These are phyloP conservation scores for Trichopoda pennipes DNA, from an alignment of 2,888 invertebrate species.

Conservation along the genomic window DNA sequence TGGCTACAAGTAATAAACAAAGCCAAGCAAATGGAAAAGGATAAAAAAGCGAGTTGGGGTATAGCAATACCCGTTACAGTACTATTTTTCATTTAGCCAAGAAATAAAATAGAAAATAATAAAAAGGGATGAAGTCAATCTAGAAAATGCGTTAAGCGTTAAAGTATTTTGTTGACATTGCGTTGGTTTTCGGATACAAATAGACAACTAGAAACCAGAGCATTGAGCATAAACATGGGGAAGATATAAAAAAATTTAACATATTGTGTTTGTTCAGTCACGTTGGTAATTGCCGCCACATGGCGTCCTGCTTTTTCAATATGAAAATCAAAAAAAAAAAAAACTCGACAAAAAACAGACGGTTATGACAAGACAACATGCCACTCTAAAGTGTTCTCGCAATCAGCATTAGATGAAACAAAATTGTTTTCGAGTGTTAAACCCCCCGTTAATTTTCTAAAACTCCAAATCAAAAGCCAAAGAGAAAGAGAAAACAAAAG, in stretches of 20 bases:
- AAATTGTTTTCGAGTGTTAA: constrained; percentile 34
- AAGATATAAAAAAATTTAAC: constrained; percentile 64
- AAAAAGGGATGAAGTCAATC: constrained; percentile 65
- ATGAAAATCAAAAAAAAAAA: neutral
- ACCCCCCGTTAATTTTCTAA: constrained; percentile 50
- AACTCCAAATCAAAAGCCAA: constrained; percentile 23
- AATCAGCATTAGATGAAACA: constrained; percentile 49
- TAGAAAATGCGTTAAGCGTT: constrained; percentile 68
- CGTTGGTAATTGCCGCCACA: constrained; percentile 71
- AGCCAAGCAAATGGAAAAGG: constrained; percentile 39
- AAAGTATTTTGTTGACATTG: constrained; percentile 69
- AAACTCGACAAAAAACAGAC: constrained; percentile 51
- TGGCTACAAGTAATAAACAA: constrained; percentile 43
- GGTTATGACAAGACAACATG: constrained; percentile 60
- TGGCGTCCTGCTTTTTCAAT: constrained; percentile 54
- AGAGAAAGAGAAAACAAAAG: constrained; percentile 8
- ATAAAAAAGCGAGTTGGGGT: constrained; percentile 36
- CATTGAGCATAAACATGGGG: constrained; percentile 17
- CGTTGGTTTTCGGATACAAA: constrained; percentile 58
- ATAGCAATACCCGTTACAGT: constrained; percentile 56
- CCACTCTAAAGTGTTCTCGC: constrained; percentile 28
- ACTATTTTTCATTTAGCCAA: constrained; percentile 36
- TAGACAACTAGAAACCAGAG: constrained; percentile 37
- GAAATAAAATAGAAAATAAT: constrained; percentile 19
- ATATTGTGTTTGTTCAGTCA: constrained; percentile 71